Base-by-base conservation (phyloP, 2,888 invertebrate genomes). In the Schrankia costaestrigalis region DNA sequence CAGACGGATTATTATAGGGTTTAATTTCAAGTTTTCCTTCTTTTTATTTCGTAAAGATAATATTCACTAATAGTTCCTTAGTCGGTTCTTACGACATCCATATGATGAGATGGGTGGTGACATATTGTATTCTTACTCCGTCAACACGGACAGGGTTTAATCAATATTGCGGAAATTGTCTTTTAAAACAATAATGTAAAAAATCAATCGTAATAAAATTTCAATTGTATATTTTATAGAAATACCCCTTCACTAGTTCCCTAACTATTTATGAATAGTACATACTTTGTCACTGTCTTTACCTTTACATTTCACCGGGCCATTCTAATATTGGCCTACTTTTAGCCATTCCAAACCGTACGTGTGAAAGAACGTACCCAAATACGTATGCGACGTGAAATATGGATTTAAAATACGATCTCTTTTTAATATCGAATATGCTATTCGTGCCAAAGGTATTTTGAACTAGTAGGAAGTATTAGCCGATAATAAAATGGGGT, bases 251-350 rank as follows among this genome's bases (percentile, higher is more conserved):
- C 50, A 38, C 46, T 45, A 39, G 31, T n/a, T 0, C 10, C 23
- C 23, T 36, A 48, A 43, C 22, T 44, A 24, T 38, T n/a, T 26
- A 26, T 43, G 36, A 37, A 17, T 46, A 33, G 15, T 23, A 24
- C 32, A 32, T 45, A 30, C 48, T 30, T 42, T 41, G 41, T 44
- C 43, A 46, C 41, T 50, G 58, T 46, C 46, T 53, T 36, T 41
- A 21, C 28, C n/a, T 43, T 41, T 46, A 10, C 26, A 41, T 42
- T 46, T 25, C 41, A 13, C 15, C 12, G 24, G 23, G 13, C 15
- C 28, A 26, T 36, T 37, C 32, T 31, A 26, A 35, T 41, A 41
- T 39, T 22, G 32, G 27, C 19, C 19, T 11, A 30, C 29, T 38
- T 44, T 45, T 23, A 24, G 15, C 11, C 10, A 3, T 15, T 26